These are phyloP conservation scores for Gandaritis pyraliata DNA, from an alignment of 2,888 invertebrate species.

Conservation along the genomic window DNA sequence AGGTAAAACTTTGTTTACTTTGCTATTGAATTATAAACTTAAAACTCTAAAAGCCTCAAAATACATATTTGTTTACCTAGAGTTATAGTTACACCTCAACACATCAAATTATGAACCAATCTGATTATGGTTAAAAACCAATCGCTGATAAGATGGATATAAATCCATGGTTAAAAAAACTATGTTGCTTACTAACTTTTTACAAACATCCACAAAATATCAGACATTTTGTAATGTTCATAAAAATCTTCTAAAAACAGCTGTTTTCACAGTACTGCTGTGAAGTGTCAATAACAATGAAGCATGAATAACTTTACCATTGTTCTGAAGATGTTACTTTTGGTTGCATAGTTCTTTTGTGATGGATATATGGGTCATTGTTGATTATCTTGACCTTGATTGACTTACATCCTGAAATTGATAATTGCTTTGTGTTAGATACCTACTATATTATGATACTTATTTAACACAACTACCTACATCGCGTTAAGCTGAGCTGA, in stretches of 20 bases:
- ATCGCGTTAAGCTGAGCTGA: too few relatives aligned
- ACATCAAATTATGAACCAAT: too few relatives aligned
- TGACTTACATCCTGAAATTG: neutral
- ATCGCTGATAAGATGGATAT: too few relatives aligned
- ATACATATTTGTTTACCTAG: too few relatives aligned
- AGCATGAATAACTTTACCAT: constrained; percentile 5
- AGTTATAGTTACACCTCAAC: too few relatives aligned
- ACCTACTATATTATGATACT: neutral
- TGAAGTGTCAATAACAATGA: constrained; percentile 8
- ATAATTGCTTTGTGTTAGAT: neutral
- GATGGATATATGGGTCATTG: constrained; percentile 9
- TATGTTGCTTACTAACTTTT: neutral
- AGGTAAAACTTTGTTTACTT: constrained; percentile 59
- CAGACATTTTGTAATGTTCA: too few relatives aligned
- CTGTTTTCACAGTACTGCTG: constrained; percentile 6
- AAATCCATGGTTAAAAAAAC: too few relatives aligned
- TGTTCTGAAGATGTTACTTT: constrained; percentile 8
- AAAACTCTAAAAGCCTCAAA: too few relatives aligned
- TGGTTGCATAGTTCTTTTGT: constrained; percentile 5
- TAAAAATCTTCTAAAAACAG: neutral
- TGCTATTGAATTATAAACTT: neutral
- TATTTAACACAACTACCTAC: too few relatives aligned
- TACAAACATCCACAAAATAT: too few relatives aligned
- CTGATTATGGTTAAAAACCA: too few relatives aligned
- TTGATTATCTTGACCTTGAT: constrained; percentile 1